phyloP scores from a whole-genome alignment of 2,113 vertebrate genomes.

The Hippopotamus amphibius region DNA sequence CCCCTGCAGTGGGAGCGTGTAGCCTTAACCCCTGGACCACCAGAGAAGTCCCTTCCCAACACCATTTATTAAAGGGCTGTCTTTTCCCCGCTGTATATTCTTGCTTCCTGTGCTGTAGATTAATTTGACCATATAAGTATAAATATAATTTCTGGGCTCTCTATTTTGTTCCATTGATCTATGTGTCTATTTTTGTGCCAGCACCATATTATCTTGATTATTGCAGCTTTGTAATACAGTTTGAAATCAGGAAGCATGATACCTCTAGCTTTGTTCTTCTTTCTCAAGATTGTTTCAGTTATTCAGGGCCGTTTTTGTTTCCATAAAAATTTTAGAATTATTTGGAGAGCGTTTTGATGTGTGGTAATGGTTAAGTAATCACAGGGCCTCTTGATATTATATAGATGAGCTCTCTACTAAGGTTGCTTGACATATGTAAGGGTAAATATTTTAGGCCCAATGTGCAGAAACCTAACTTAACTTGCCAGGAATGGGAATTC shows the following conservation, averaged over 20 bases:
- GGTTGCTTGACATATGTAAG: not conserved
- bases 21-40: too few species aligned
- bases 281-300: not conserved
- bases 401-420: not conserved
- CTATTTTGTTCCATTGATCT: not conserved
- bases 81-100: not conserved
- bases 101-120: not conserved
- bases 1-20: too few species aligned
- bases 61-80: not conserved
- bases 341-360: conserved; percentile 9
- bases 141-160: not conserved
- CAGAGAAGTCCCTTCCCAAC: not conserved
- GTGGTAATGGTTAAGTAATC: not conserved
- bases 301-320: not conserved
- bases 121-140: not conserved
- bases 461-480: not conserved
- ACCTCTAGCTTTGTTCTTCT: not conserved
- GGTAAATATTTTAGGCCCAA: not conserved
- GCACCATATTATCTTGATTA: not conserved
- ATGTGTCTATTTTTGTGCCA: not conserved
- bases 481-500: not conserved
- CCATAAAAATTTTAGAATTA: not conserved
- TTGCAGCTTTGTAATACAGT: not conserved
- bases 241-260: not conserved
- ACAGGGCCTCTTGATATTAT: not conserved